Percentiles rank a stretch among this genome's conserved stretches.
Conservation (phyloP, 2,888 invertebrate genomes). For the Leptogaster cylindrica region DNA sequence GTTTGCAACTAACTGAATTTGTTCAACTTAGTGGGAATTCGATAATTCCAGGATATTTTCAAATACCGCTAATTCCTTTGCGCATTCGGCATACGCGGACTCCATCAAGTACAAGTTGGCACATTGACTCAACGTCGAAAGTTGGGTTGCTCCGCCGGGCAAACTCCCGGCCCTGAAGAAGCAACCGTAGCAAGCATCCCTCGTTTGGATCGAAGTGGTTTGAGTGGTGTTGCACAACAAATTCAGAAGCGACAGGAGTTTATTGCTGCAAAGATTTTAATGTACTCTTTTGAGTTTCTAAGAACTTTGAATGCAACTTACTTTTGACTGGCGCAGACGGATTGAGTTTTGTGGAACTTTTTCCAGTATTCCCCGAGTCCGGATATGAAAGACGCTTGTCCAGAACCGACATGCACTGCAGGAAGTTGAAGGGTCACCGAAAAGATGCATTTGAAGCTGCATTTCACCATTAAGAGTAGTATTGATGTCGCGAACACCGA, state of each 20-base stretch:
- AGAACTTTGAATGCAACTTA: background rate
- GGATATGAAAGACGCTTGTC: constrained; percentile 14
- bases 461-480: too few relatives aligned
- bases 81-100: constrained; percentile 65
- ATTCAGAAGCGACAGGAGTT: constrained; percentile 65
- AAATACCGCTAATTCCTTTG: constrained; percentile 63
- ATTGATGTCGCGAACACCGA: too few relatives aligned
- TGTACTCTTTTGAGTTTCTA: background rate
- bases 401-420: too few relatives aligned
- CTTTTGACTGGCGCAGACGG: background rate
- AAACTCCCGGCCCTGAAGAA: constrained; percentile 66
- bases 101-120: constrained; percentile 65
- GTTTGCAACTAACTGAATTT: constrained; percentile 49
- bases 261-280: constrained; percentile 53
- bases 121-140: constrained; percentile 65
- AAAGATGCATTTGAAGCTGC: too few relatives aligned
- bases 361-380: constrained; percentile 10
- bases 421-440: too few relatives aligned
- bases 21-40: too few relatives aligned
- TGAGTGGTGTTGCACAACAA: constrained; percentile 72
- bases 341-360: constrained; percentile 1
- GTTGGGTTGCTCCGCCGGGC: constrained; percentile 65
- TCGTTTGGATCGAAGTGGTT: constrained; percentile 64
- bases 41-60: too few relatives aligned
- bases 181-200: constrained; percentile 71